These are phyloP conservation scores for Bursaphelenchus mucronatus DNA, from an alignment of 1,140 invertebrate genomes.

Conservation along the genomic window DNA sequence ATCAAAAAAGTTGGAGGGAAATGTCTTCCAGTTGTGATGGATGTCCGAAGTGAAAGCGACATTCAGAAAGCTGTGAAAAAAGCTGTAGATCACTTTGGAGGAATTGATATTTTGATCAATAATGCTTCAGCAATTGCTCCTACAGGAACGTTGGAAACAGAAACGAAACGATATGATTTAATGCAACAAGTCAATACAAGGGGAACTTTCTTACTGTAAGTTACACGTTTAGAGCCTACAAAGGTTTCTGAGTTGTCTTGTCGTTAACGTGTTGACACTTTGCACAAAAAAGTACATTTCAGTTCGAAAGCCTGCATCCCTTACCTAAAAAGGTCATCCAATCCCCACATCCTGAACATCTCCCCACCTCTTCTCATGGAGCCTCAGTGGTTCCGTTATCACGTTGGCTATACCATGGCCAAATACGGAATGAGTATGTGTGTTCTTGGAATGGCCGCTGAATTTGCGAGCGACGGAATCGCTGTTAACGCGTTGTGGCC, in stretches of 20 bases:
- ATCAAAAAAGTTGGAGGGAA: constrained; percentile 80
- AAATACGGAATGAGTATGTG: constrained; percentile 99
- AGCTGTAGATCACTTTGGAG: constrained; percentile 85
- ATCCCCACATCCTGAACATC: constrained; percentile 91
- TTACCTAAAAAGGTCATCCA: constrained; percentile 77
- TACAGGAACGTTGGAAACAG: constrained; percentile 74
- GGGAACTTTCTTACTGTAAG: constrained; percentile 82
- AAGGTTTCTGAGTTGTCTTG: background rate
- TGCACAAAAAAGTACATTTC: no score
- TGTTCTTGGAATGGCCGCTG: constrained; percentile 85
- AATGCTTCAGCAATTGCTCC: constrained; percentile 86
- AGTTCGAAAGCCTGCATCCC: constrained; percentile 89
- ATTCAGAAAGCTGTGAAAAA: constrained; percentile 78
- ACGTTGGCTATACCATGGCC: constrained; percentile 94
- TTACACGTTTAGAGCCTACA: background rate
- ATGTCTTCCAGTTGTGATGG: constrained; percentile 84
- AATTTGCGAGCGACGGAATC: constrained; percentile 77
- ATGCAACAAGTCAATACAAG: constrained; percentile 87
- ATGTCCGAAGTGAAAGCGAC: constrained; percentile 81
- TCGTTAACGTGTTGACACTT: no score
- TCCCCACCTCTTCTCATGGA: constrained; percentile 88
- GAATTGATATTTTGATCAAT: constrained; percentile 77
- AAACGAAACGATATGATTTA: constrained; percentile 91
- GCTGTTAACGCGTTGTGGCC: constrained; percentile 88
- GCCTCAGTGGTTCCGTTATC: constrained; percentile 81